Evolutionary conservation across 2,113 vertebrate species (phyloP).

Genomic region (Charina bottae): DNA sequence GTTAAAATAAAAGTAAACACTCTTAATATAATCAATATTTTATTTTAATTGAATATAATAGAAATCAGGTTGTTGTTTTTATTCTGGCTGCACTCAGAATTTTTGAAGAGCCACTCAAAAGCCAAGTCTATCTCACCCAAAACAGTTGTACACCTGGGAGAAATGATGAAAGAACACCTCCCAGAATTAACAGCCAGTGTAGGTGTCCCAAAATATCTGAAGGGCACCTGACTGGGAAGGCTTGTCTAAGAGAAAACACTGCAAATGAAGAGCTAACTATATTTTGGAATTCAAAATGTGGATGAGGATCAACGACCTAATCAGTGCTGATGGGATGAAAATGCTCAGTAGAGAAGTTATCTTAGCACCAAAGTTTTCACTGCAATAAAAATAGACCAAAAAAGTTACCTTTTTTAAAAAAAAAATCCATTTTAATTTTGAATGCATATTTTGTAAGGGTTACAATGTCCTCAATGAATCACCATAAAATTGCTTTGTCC

Average conservation of each 20-base stretch:
- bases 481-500: conserved; percentile 47
- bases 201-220: no score
- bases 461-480: conserved; percentile 48
- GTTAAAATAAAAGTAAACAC: no score
- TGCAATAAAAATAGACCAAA: conserved; percentile 35
- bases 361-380: conserved; percentile 23
- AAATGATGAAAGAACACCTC: no score
- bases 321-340: background rate
- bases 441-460: conserved; percentile 8
- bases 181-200: no score
- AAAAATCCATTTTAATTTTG: conserved; percentile 58
- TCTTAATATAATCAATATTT: no score
- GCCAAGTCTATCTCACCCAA: no score
- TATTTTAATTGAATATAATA: no score
- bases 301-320: background rate
- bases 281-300: background rate
- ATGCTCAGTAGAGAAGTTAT: background rate
- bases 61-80: no score
- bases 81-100: no score
- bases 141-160: no score
- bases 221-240: no score
- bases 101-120: no score
- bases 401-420: conserved; percentile 8
- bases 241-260: background rate
- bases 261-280: background rate